Conservation (phyloP, 2,113 vertebrate species). For the Sylvia atricapilla region DNA sequence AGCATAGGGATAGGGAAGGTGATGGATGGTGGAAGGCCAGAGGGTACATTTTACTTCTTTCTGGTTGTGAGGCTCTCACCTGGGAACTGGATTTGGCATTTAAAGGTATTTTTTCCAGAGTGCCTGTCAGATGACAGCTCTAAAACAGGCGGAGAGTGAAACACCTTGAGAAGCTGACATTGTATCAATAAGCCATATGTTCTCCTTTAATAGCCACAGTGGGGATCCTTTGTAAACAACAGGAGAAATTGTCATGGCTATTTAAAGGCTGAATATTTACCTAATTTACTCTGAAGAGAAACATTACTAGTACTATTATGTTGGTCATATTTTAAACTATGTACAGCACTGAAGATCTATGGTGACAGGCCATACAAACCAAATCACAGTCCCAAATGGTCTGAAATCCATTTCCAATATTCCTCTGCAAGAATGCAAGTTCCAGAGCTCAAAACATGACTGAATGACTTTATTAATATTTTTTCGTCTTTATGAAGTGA, state of each 20-base stretch:
- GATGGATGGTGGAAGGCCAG: neutral
- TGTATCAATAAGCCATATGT: constrained; percentile 5
- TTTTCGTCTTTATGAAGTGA: neutral
- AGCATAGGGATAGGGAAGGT: neutral
- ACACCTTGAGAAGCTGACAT: neutral
- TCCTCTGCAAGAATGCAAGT: neutral
- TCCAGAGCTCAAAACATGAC: neutral
- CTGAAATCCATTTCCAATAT: neutral
- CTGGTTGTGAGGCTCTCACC: neutral
- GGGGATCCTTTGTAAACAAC: constrained; percentile 2
- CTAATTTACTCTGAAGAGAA: constrained; percentile 9
- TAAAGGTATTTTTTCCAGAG: neutral
- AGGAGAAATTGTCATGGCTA: neutral
- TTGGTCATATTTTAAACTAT: neutral
- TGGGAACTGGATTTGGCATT: neutral
- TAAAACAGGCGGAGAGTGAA: neutral
- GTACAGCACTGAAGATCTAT: neutral
- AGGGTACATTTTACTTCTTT: neutral
- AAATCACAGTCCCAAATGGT: neutral
- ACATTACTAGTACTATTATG: neutral
- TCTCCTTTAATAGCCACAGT: constrained; percentile 4
- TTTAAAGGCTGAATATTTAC: constrained; percentile 12
- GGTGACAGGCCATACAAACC: neutral
- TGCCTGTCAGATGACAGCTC: neutral
- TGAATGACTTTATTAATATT: neutral